phyloP scores from a whole-genome alignment of 2,797 vertebrate genomes.

The Melanotaenia trifasciata region DNA sequence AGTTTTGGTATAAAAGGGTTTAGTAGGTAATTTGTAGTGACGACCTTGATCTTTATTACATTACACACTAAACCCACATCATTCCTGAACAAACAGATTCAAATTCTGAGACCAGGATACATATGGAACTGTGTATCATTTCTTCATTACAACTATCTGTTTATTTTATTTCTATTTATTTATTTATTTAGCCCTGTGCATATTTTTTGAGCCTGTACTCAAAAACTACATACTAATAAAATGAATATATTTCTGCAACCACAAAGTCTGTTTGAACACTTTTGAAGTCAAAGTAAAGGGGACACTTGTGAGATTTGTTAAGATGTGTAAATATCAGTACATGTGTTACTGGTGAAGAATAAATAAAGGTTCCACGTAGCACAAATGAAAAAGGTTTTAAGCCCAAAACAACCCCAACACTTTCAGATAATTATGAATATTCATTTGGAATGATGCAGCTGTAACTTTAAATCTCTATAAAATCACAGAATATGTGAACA shows the following conservation, averaged over 20 bases:
- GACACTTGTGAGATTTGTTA: background rate
- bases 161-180: no score
- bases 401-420: no score
- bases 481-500: no score
- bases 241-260: background rate
- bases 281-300: background rate
- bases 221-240: no score
- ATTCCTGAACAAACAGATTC: background rate
- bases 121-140: background rate
- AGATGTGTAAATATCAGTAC: background rate
- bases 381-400: background rate
- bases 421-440: no score
- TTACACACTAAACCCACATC: background rate
- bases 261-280: background rate
- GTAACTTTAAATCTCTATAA: no score
- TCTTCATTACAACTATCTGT: background rate
- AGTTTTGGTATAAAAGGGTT: background rate
- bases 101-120: background rate
- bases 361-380: background rate
- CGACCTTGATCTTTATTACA: background rate
- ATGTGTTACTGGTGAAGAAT: background rate
- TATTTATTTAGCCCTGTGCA: background rate
- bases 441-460: no score
- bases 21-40: background rate
- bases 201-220: background rate